Base-by-base conservation (phyloP, 2,888 invertebrate species). In the Osedax frankpressi region DNA sequence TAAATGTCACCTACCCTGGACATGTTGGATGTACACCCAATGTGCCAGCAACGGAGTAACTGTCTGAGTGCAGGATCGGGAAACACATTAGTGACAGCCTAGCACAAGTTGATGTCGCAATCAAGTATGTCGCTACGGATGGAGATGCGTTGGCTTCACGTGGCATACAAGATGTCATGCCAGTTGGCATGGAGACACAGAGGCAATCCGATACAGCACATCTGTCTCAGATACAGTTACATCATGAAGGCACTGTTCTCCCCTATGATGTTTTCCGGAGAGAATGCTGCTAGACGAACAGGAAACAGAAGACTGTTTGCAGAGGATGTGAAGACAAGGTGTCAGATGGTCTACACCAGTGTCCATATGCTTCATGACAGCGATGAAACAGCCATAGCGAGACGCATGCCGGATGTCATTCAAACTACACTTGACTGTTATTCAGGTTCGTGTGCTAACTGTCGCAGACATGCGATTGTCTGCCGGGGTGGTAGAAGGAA, bases 391-490 rank as follows among this genome's bases (percentile, higher is more conserved):
- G 65, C 14, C 19, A 65, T 65, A 65, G 65, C 65, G 26, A 65
- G 65, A 19, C 65, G 65, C 14, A 65, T 65, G 65, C 65, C n/a
- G 3, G 65, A 65, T 14, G 14, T 65, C 2, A 65, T 65, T 65
- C 65, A 1, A 65, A 28, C 65, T 0, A 65, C 65, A n/a, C n/a
- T 65, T 11, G 65, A 65, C 65, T 65, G 3, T 28, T 65, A 65
- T 11, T 65, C 65, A 11, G 65, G 65, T 11, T 19, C 65, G 14
- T 65, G 65, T 14, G 14, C 11, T 0, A 65, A 65, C 65, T 65
- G 65, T 65, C n/a, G n/a, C n/a, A 65, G 65, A 65, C 65, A 65
- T n/a, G 65, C 19, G 28, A 65, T 65, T 65, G 65, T 65, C 65
- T 65, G 65, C n/a, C 65, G 65, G 14, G 65, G 65, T 65, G 65